A percentile compares a stretch with the other conserved stretches of the same genome.
Conservation (phyloP, 2,797 vertebrate species). For the Onychomys leucogaster region DNA sequence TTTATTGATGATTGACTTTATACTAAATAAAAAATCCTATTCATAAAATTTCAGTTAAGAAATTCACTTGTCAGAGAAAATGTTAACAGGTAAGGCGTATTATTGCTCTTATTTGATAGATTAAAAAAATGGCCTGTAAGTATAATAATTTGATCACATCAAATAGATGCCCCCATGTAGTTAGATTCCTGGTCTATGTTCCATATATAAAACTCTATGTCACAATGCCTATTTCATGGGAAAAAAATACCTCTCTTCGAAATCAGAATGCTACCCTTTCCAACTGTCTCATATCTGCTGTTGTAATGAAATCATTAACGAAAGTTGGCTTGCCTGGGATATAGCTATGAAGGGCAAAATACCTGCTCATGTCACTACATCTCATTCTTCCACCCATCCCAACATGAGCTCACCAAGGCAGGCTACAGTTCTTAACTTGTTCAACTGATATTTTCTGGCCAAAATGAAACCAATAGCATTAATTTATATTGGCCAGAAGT, state of each 20-base stretch:
- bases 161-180: background rate
- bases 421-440: background rate
- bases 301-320: background rate
- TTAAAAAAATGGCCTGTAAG: no score
- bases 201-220: background rate
- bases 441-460: background rate
- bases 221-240: background rate
- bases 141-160: background rate
- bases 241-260: background rate
- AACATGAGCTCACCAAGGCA: background rate
- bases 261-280: background rate
- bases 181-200: background rate
- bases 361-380: rapidly evolving
- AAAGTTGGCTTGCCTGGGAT: background rate
- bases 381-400: background rate
- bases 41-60: background rate
- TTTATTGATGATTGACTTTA: background rate
- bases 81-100: background rate
- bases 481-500: background rate
- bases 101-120: background rate
- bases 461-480: background rate
- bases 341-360: background rate
- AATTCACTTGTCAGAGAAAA: background rate
- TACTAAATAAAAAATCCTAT: background rate
- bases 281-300: background rate